Evolutionary conservation across 2,888 invertebrate species (phyloP).

Genomic region (Stenichneumon culpator): DNA sequence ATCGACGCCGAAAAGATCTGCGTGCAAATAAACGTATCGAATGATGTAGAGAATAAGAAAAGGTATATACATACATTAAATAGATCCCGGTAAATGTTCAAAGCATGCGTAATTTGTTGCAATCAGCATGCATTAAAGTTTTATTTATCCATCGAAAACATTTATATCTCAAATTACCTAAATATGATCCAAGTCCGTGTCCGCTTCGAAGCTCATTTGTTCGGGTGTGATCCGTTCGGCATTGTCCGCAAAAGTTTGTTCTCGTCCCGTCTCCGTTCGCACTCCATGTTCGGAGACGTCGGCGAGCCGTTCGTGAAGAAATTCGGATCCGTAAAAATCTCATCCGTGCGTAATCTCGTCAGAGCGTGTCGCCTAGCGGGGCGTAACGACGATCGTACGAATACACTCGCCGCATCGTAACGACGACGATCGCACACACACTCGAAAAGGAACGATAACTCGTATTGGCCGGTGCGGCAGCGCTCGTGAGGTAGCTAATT

Average conservation of each 20-base stretch:
- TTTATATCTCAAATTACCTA: conserved; percentile 39
- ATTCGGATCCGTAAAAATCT: background rate
- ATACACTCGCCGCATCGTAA: background rate
- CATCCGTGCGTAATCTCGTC: background rate
- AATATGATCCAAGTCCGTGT: conserved; percentile 31
- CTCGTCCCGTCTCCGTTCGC: conserved; percentile 3
- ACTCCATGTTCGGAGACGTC: conserved; percentile 1
- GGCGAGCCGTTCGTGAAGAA: background rate
- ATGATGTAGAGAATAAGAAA: background rate
- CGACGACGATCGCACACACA: background rate
- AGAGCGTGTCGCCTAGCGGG: too few species aligned
- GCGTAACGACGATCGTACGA: too few species aligned
- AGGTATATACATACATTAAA: background rate
- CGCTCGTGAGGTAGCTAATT: conserved; percentile 12
- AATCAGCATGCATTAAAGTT: background rate
- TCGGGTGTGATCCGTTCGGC: background rate
- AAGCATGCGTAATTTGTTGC: background rate
- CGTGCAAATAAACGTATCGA: conserved; percentile 1
- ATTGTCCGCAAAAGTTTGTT: conserved; percentile 9
- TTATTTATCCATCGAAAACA: background rate
- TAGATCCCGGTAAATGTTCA: background rate
- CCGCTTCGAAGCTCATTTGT: conserved; percentile 26
- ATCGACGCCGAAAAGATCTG: background rate
- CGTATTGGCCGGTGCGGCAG: background rate
- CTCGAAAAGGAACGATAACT: background rate